phyloP scores from a whole-genome alignment of 2,113 vertebrate species.

The Corythornis cristatus region DNA sequence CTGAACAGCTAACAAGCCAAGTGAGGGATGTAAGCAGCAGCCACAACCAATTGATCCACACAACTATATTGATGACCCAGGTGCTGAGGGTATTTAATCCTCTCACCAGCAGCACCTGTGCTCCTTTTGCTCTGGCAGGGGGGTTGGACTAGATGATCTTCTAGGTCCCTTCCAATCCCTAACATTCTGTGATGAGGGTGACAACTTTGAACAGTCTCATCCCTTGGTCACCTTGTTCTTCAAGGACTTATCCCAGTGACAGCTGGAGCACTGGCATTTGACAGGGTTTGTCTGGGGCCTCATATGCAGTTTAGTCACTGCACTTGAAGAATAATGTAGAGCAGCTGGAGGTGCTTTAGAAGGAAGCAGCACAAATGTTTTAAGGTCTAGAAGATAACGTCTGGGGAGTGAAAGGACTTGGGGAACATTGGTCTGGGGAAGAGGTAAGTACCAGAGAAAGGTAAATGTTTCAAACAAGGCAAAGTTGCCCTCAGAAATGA shows the following conservation, averaged over 20 bases:
- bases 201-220: accelerated
- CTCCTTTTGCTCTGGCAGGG: background rate
- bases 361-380: background rate
- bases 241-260: background rate
- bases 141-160: no score
- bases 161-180: no score
- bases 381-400: background rate
- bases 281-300: background rate
- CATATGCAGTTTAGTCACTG: background rate
- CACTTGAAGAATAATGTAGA: background rate
- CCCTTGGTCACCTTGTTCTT: background rate
- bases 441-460: background rate
- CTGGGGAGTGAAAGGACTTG: background rate
- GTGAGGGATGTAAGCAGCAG: background rate
- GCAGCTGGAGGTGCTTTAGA: background rate
- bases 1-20: background rate
- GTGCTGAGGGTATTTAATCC: background rate
- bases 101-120: background rate
- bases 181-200: background rate
- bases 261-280: background rate
- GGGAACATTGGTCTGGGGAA: background rate
- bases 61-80: background rate
- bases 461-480: background rate
- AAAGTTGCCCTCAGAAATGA: background rate
- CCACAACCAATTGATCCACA: background rate